phyloP scores from a whole-genome alignment of 2,888 invertebrate species.

The Lycophotia porphyrea region DNA sequence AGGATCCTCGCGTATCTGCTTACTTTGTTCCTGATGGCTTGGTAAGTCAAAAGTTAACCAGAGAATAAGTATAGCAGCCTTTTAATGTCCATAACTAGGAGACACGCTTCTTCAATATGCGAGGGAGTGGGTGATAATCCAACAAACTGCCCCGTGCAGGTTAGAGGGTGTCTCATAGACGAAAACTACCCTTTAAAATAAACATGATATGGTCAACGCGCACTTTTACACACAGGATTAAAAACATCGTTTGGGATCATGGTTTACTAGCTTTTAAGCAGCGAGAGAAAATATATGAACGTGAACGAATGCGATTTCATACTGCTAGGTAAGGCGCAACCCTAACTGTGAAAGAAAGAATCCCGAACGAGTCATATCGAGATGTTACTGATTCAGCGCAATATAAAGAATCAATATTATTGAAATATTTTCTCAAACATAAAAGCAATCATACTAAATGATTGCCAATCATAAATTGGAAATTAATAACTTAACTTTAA shows the following conservation, averaged over 20 bases:
- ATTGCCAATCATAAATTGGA: neutral
- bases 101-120: too few species aligned
- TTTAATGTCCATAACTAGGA: neutral
- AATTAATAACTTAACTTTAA: conserved; percentile 2
- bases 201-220: neutral
- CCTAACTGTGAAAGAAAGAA: neutral
- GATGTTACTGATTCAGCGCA: neutral
- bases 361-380: rapidly evolving
- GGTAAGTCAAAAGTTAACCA: conserved; percentile 83
- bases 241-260: too few species aligned
- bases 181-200: neutral
- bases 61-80: neutral
- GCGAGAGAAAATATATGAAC: too few species aligned
- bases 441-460: neutral
- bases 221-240: too few species aligned
- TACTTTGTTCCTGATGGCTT: conserved; percentile 92
- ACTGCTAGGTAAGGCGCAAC: too few species aligned
- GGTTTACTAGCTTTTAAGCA: too few species aligned
- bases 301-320: neutral
- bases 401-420: neutral
- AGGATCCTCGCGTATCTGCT: conserved; percentile 92
- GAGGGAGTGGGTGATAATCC: too few species aligned
- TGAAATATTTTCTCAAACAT: neutral
- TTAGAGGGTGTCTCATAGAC: neutral
- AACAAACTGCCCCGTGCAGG: neutral